A percentile compares a stretch with the other conserved stretches of the same genome.
Evolutionary conservation across 2,113 vertebrate genomes (phyloP).

Genomic region (Eulemur macaco): DNA sequence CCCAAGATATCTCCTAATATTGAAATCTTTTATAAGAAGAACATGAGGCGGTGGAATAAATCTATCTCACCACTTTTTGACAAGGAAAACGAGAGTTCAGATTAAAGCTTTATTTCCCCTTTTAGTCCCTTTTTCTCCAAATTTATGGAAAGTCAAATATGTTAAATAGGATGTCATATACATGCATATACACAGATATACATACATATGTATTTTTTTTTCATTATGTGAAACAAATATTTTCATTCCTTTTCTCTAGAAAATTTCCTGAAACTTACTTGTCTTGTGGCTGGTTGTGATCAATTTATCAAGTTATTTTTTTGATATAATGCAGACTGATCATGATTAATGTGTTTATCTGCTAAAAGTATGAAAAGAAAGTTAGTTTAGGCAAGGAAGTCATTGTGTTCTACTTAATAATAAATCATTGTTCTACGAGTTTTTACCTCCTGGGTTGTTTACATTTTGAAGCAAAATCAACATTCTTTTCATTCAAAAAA

Average conservation of each 20-base stretch:
- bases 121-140: not conserved
- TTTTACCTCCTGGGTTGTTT: not conserved
- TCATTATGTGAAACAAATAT: not conserved
- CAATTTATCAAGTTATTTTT: slow-evolving; percentile 32
- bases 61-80: not conserved
- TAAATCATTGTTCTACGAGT: not conserved
- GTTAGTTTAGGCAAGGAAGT: not conserved
- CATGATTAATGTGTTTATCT: slow-evolving; percentile 59
- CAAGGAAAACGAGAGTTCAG: not conserved
- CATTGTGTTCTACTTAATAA: not conserved
- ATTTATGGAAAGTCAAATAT: not conserved
- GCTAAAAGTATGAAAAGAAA: not conserved
- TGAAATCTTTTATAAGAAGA: not conserved
- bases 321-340: not conserved
- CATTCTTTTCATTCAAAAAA: slow-evolving; percentile 10
- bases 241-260: not conserved
- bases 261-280: slow-evolving; percentile 13
- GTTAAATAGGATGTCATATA: not conserved
- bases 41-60: not conserved
- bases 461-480: slow-evolving; percentile 11
- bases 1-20: not conserved
- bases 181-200: not conserved
- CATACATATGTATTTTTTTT: not conserved
- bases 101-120: not conserved
- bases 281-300: not conserved